Evolutionary conservation across 2,888 invertebrate species (phyloP), one percentile per base, ranked within the genome.

Genomic region (Drosophila seclusa): DNA sequence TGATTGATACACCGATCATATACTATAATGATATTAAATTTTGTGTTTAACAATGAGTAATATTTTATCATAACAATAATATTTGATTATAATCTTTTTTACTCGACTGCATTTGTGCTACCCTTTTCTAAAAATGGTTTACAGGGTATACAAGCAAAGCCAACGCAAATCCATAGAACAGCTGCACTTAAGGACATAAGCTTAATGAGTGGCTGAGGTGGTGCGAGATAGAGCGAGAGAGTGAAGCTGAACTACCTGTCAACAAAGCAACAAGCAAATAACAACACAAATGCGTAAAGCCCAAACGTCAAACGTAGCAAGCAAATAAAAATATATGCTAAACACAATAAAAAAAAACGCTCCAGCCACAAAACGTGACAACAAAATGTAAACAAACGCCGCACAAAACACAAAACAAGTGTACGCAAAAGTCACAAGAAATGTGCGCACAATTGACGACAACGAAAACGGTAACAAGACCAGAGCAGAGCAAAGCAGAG

Each of bases 231-330:
- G 36, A 16, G 52, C 1, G 34, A 50, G 11, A 8, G 38, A 40
- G n/a, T 11, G 21, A 21, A 55, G 49, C 48, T 52, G 50, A 52
- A 45, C 42, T 66, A 82, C 78, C 83, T 76, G 72, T 69, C 72
- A 76, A 71, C 80, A 75, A 78, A 78, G 80, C 83, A 85, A 82
- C 78, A 80, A 82, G 76, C 81, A 72, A 79, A 82, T 65, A 76
- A 72, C 76, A 61, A 52, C 64, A 54, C 57, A 72, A 75, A 40
- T 66, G 57, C 57, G 65, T 64, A 73, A 68, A 76, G 61, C 57
- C 45, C 61, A 58, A 74, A 52, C 73, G 64, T 69, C 63, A 66
- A 74, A 54, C 73, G 66, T 71, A 61, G 60, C 69, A 82, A 77
- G 76, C 73, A 71, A 83, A 85, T 76, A 82, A 62, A 76, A 63